Conservation (phyloP, 2,888 invertebrate genomes). For the Athripsodes cinereus region DNA sequence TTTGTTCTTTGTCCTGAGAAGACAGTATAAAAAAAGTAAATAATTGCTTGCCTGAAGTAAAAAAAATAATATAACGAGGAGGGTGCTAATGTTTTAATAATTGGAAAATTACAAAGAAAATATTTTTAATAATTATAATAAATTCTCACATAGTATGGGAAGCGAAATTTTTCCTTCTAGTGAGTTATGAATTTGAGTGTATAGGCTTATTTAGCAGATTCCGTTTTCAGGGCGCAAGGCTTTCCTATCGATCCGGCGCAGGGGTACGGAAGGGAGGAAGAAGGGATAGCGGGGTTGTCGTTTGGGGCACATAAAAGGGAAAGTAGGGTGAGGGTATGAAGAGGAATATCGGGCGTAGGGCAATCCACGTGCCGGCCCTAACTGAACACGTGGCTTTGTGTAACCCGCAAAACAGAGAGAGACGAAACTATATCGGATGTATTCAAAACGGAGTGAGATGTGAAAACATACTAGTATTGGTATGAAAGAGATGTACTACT, state of each 20-base stretch:
- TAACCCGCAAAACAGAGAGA: neutral
- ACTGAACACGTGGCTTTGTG: conserved; percentile 22
- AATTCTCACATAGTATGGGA: too few relatives aligned
- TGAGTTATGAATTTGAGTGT: neutral
- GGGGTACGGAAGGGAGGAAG: conserved; percentile 7
- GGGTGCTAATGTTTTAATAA: too few relatives aligned
- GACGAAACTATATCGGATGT: too few relatives aligned
- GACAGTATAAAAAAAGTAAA: too few relatives aligned
- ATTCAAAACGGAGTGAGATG: too few relatives aligned
- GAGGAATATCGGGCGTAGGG: conserved; percentile 11
- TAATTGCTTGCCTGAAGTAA: too few relatives aligned
- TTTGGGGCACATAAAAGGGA: conserved; percentile 30
- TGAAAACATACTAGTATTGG: neutral
- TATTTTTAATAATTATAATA: too few relatives aligned
- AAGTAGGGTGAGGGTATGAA: conserved; percentile 25
- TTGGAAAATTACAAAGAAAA: too few relatives aligned
- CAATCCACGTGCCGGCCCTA: conserved; percentile 26
- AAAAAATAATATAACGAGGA: too few relatives aligned
- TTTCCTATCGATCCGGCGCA: conserved; percentile 12
- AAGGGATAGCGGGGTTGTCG: too few relatives aligned
- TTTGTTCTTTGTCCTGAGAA: too few relatives aligned
- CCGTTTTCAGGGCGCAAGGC: conserved; percentile 11
- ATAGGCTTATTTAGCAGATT: neutral
- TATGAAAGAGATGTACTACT: neutral
- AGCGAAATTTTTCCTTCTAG: neutral